These are phyloP conservation scores for Eucriotettix oculatus DNA, from an alignment of 2,888 invertebrate genomes.

Conservation along the genomic window DNA sequence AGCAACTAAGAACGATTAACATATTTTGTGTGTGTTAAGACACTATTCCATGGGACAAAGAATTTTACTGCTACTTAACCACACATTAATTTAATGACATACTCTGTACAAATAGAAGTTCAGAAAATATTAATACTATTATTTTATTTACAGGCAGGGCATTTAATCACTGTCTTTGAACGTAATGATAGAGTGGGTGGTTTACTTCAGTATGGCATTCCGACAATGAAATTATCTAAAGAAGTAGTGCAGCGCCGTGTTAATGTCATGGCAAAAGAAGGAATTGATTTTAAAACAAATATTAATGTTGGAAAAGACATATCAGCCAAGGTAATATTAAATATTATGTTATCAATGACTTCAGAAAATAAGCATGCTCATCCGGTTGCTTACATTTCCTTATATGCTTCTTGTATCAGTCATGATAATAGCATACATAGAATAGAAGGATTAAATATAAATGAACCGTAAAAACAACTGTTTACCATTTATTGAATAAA, in stretches of 20 bases:
- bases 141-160: constrained; percentile 51
- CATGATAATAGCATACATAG: background rate
- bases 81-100: too few relatives aligned
- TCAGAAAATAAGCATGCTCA: constrained; percentile 18
- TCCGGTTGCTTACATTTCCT: constrained; percentile 1
- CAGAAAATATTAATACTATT: too few relatives aligned
- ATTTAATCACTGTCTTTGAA: constrained; percentile 91
- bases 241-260: constrained; percentile 81
- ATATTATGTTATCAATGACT: constrained; percentile 37
- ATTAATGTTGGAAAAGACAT: constrained; percentile 84
- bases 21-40: too few relatives aligned
- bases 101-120: too few relatives aligned
- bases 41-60: too few relatives aligned
- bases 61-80: too few relatives aligned
- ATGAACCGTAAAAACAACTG: too few relatives aligned
- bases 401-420: background rate
- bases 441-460: too few relatives aligned
- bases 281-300: constrained; percentile 76
- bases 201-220: constrained; percentile 92
- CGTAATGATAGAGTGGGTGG: constrained; percentile 92
- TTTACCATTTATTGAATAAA: too few relatives aligned
- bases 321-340: constrained; percentile 40
- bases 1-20: too few relatives aligned
- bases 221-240: constrained; percentile 96
- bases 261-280: constrained; percentile 73